Evolutionary conservation across 2,888 invertebrate species (phyloP), one percentile per base, ranked within the genome.

Genomic region (Watsonalla cultraria): DNA sequence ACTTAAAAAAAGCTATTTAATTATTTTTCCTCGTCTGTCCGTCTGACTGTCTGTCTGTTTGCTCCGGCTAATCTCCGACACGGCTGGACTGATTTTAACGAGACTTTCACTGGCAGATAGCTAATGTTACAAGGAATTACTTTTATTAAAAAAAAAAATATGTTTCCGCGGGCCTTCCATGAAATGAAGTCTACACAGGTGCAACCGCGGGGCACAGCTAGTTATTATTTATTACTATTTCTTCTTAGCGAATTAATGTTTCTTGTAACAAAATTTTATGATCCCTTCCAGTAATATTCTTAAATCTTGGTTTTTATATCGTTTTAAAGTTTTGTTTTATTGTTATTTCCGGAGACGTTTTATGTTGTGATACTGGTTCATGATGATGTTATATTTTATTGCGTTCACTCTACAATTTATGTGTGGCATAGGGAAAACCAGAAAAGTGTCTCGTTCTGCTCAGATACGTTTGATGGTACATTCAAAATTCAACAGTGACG

Each of bases 311-410:
- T 68, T 64, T 67, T 24, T 65, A 63, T 70, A 56, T 49, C 60
- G 62, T 63, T 70, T 70, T 53, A 61, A 65, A 59, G 57, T 52
- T 56, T 49, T 65, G 58, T 61, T 68, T 70, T 70, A 72, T 62
- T 59, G 59, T 65, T 67, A 64, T 71, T 65, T 68, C 61, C 58
- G 45, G 55, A 58, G 55, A 53, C 45, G 61, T 52, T 42, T 42
- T 42, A 42, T 11, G 42, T 8, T 39, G 54, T 35, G 51, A 55
- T 59, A 52, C 55, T 50, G 50, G 59, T 59, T 64, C 62, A 73
- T 71, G 65, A 68, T 71, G 64, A 66, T 62, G 64, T 61, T 62
- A 61, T 54, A 60, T 72, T 71, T 73, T 66, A 68, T 66, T 66
- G 57, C 67, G 5, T 42, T 42, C 42, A 42, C 11, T 5, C 11